Base-by-base conservation (phyloP, 2,888 invertebrate species). In the Cryptocephalus primarius region DNA sequence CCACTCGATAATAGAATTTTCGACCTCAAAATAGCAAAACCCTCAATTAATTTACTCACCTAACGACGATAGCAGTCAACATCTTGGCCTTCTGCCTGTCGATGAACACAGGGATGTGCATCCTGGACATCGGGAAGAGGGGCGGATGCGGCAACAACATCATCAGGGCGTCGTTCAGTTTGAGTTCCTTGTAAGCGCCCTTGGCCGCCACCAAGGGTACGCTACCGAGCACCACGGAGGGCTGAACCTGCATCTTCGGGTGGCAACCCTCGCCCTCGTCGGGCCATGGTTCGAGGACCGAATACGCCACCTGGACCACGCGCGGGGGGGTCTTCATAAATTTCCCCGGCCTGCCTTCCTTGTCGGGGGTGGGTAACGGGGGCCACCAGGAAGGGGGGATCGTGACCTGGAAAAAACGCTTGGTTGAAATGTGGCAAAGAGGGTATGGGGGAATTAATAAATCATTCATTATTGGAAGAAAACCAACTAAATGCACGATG, bases 371-470 rank as follows among this genome's bases (percentile, higher is more conserved):
- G 4, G 81, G 80, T 47, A 83, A 65, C 1, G 87, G 81, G 13
- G 84, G 82, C 93, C 94, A 95, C 94, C 94, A 95, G 45, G 83
- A 81, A 9, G 89, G 83, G 0, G 94, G 95, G 34, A 95, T 79
- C 1, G 88, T 85, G 47, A 91, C 74, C 52, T 52, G 47, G 10
- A 39, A 33, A 4, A 36, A 36, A 22, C 22, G 22, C 6, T 22
- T 22, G 22, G 22, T 22, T 22, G 22, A 2, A 22, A 22, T 22
- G 6, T 6, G 6, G 22, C 22, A 22, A 22, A 2, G 6, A 22
- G 22, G 6, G 22, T 22, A 4, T 2, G 22, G 22, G 22, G 22
- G 6, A 22, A 6, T 6, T 22, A 22, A 22, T n/a, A n/a, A n/a
- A n/a, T n/a, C n/a, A n/a, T n/a, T n/a, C n/a, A n/a, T n/a, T n/a